These are phyloP conservation scores for Eristalis pertinax DNA, from an alignment of 2,888 invertebrate species.

Conservation along the genomic window DNA sequence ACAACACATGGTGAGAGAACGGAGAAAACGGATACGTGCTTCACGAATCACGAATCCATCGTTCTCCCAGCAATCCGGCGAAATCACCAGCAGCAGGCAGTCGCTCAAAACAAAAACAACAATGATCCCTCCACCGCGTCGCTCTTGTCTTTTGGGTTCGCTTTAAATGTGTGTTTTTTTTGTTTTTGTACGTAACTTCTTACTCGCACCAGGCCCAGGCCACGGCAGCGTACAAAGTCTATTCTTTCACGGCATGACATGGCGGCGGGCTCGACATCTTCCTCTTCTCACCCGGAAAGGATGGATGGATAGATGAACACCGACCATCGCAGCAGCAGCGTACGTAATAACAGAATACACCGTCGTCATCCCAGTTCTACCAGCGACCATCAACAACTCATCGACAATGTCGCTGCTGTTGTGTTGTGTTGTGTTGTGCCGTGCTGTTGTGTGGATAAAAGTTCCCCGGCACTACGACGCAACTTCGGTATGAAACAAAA, in stretches of 20 bases:
- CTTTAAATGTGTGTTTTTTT: constrained; percentile 7
- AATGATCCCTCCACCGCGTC: constrained; percentile 16
- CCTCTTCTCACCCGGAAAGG: neutral
- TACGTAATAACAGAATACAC: constrained; percentile 32
- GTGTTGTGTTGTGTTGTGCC: constrained; percentile 1
- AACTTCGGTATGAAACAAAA: constrained; percentile 10
- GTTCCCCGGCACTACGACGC: constrained; percentile 7
- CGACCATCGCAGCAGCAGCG: neutral
- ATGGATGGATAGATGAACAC: neutral
- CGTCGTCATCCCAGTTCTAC: constrained; percentile 20
- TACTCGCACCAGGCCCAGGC: neutral
- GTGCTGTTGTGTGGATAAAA: constrained; percentile 19
- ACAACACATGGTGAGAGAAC: constrained; percentile 30
- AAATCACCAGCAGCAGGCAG: constrained; percentile 35
- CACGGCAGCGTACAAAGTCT: constrained; percentile 7
- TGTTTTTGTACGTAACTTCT: constrained; percentile 34
- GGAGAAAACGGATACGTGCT: constrained; percentile 54
- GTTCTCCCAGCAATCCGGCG: neutral
- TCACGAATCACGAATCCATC: constrained; percentile 12
- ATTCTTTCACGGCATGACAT: neutral
- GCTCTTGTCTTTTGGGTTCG: neutral
- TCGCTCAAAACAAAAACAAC: constrained; percentile 16
- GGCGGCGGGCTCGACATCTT: neutral
- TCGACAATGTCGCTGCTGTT: constrained; percentile 21
- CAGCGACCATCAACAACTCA: constrained; percentile 25